phyloP scores from a whole-genome alignment of 2,113 vertebrate genomes.

The Sander vitreus region DNA sequence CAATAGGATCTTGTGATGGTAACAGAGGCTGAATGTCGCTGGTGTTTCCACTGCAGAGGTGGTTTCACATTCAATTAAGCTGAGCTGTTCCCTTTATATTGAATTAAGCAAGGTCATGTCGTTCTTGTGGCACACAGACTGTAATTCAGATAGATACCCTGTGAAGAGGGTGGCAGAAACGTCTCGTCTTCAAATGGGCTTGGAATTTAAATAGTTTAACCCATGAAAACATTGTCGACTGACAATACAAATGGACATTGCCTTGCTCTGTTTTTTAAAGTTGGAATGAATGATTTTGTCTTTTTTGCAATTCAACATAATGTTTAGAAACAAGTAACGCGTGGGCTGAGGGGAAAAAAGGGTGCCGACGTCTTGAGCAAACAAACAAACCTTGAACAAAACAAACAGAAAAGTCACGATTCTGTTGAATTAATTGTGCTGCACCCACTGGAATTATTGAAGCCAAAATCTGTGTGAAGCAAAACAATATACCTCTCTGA shows the following conservation, averaged over 20 bases:
- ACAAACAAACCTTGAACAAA: conserved; percentile 2
- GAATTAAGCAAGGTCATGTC: conserved; percentile 62
- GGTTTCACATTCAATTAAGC: conserved; percentile 66
- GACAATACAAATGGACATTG: not conserved
- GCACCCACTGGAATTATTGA: conserved; percentile 40
- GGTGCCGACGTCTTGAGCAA: not conserved
- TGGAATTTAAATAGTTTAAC: not conserved
- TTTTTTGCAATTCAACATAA: not conserved
- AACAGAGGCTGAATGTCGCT: conserved; percentile 40
- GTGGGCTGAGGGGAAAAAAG: not conserved
- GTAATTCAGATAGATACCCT: conserved; percentile 53
- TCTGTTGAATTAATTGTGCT: conserved; percentile 7
- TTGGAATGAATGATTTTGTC: not conserved
- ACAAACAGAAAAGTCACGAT: not conserved
- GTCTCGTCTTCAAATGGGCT: conserved; percentile 11
- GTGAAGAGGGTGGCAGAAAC: conserved; percentile 18
- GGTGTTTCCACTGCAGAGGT: conserved; percentile 55
- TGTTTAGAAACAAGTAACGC: not conserved
- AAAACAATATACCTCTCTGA: conserved; percentile 54
- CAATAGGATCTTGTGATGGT: conserved; percentile 33
- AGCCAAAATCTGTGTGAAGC: conserved; percentile 49
- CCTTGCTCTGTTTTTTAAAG: not conserved
- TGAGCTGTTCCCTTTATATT: conserved; percentile 45
- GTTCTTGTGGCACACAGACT: conserved; percentile 44
- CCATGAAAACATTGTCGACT: not conserved